Base-by-base conservation (phyloP, 2,888 invertebrate species). In the Caenorhabditis auriculariae region DNA sequence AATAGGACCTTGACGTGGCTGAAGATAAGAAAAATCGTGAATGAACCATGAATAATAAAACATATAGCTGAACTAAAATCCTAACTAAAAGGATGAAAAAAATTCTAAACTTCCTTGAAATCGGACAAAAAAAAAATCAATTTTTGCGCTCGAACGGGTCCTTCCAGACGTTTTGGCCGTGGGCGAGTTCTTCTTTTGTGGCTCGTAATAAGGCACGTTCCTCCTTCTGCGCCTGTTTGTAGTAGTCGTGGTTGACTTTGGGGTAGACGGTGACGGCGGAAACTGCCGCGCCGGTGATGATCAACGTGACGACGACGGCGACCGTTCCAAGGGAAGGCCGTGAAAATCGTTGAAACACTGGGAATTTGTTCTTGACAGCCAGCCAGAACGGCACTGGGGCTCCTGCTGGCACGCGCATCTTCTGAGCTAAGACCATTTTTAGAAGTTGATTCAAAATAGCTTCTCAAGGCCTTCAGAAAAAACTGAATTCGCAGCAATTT, bases 321-420 rank as follows among this genome's bases (percentile, higher is more conserved):
- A 74, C 49, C 6, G 77, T 64, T 28, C 77, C 77, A 12, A 71
- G 54, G 7, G 76, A 52, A 6, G 73, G 73, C 38, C 50, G 47
- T 12, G 54, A 28, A 9, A 58, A 32, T 38, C 58, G 61, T 2
- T 52, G 50, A 32, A 69, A 44, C 23, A 54, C 41, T 12, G 76
- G 76, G 21, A 75, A 52, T 12, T 59, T 57, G 38, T 72, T 71
- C 32, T 67, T 65, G n/a, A 76, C 43, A 9, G 65, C 60, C 15
- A 76, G 44, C 69, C 72, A 72, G 43, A 71, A 69, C 1, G 70
- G 66, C n/a, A 70, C 53, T 15, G 77, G 77, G 0, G 74, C 75
- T 54, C 77, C 77, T 32, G 55, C 65, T n/a, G 77, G 77, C 26
- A 76, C 50, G 29, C 77, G 65, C 75, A 76, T 77, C 26, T 41